Conservation (phyloP, 2,797 vertebrate genomes). For the Moxostoma hubbsi region DNA sequence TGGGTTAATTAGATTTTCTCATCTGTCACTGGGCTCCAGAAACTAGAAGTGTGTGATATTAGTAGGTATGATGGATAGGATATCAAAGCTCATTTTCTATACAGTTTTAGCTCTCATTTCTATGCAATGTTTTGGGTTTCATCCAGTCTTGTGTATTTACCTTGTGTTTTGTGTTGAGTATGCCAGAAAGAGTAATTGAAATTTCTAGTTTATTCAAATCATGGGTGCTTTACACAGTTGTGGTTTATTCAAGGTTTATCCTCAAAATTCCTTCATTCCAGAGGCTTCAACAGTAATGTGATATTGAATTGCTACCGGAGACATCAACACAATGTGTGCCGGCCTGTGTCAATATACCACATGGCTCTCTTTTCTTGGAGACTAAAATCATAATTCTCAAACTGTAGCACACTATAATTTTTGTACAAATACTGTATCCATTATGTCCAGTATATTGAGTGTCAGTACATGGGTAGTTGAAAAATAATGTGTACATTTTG, state of each 20-base stretch:
- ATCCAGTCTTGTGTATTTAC: background rate
- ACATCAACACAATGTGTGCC: background rate
- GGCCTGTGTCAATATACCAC: background rate
- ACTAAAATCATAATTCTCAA: background rate
- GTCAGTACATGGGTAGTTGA: too few relatives aligned
- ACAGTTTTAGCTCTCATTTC: background rate
- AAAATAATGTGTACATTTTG: too few relatives aligned
- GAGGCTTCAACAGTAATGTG: background rate
- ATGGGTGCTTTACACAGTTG: background rate
- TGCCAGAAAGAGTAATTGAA: background rate
- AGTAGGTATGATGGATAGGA: background rate
- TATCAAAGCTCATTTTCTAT: background rate
- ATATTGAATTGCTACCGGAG: background rate
- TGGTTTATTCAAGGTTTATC: conserved; percentile 11
- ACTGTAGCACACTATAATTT: background rate
- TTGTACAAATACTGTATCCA: too few relatives aligned
- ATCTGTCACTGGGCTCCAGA: background rate
- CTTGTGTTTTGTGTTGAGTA: background rate
- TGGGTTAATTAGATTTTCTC: background rate
- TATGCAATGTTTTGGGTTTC: background rate
- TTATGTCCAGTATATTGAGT: too few relatives aligned
- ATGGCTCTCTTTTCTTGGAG: background rate
- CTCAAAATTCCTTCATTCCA: conserved; percentile 20
- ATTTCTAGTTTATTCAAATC: background rate
- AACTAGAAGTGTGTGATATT: background rate